Percentiles rank a stretch among this genome's conserved stretches.
Evolutionary conservation across 2,888 invertebrate genomes (phyloP).

Genomic region (Steinernema hermaphroditum): DNA sequence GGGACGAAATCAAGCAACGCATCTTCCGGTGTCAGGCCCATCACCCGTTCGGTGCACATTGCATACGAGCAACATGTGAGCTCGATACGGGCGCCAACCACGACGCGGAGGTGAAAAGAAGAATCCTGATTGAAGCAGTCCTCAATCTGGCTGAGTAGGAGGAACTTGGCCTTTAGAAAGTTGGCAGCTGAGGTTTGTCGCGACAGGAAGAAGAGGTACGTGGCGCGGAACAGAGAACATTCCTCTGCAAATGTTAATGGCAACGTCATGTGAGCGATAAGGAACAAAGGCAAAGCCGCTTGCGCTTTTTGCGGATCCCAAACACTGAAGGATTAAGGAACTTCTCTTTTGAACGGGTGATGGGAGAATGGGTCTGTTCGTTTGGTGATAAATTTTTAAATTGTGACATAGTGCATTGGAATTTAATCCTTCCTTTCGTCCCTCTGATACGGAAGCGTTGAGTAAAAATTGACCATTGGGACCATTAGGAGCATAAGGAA

Average conservation of each 20-base stretch:
- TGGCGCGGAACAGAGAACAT: constrained; percentile 11
- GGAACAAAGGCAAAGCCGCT: not conserved
- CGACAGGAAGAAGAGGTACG: constrained; percentile 26
- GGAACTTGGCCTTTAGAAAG: constrained; percentile 22
- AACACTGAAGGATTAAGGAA: not conserved
- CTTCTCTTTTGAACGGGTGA: not conserved
- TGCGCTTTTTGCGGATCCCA: not conserved
- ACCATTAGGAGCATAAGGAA: too few species aligned
- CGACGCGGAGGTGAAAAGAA: constrained; percentile 1
- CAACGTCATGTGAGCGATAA: constrained; percentile 19
- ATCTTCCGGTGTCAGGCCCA: not conserved
- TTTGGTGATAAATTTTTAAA: not conserved
- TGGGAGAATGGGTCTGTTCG: not conserved
- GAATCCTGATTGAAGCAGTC: constrained; percentile 18
- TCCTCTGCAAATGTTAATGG: constrained; percentile 24
- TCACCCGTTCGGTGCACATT: constrained; percentile 8
- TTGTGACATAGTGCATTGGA: not conserved
- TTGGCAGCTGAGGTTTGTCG: not conserved
- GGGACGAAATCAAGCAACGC: not conserved
- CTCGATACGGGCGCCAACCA: not conserved
- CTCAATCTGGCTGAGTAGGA: constrained; percentile 18
- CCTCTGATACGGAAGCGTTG: not conserved
- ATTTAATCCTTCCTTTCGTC: not conserved
- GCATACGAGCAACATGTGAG: constrained; percentile 1
- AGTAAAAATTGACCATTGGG: too few species aligned